Conservation (phyloP, 2,797 vertebrate genomes). For the Glyptemys insculpta region DNA sequence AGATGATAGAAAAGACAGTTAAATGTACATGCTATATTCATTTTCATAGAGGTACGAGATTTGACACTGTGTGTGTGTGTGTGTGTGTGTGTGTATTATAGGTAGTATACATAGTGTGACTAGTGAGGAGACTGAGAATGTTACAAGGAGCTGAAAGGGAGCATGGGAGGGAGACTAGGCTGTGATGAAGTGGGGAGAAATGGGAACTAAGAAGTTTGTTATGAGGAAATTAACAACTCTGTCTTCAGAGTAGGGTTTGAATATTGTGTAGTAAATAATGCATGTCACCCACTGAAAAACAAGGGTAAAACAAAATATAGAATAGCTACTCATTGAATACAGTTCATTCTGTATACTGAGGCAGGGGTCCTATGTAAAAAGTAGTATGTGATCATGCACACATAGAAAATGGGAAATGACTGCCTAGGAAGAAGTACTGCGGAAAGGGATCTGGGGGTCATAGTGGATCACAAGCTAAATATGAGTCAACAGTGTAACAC, state of each 20-base stretch:
- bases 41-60: not conserved
- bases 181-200: not conserved
- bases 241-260: not conserved
- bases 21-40: not conserved
- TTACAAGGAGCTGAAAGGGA: not conserved
- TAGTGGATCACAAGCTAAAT: too few relatives aligned
- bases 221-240: not conserved
- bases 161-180: not conserved
- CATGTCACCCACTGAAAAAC: not conserved
- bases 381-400: not conserved
- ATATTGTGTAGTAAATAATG: not conserved
- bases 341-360: not conserved
- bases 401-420: too few relatives aligned
- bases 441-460: too few relatives aligned
- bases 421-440: too few relatives aligned
- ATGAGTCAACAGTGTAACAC: too few relatives aligned
- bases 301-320: not conserved
- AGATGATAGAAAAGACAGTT: not conserved
- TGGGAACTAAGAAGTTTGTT: not conserved
- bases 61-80: not conserved
- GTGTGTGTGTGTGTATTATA: not conserved
- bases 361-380: not conserved
- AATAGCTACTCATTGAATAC: not conserved
- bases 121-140: not conserved
- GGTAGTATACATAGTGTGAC: not conserved